Conservation (phyloP, 2,797 vertebrate species). For the Chelmon rostratus region DNA sequence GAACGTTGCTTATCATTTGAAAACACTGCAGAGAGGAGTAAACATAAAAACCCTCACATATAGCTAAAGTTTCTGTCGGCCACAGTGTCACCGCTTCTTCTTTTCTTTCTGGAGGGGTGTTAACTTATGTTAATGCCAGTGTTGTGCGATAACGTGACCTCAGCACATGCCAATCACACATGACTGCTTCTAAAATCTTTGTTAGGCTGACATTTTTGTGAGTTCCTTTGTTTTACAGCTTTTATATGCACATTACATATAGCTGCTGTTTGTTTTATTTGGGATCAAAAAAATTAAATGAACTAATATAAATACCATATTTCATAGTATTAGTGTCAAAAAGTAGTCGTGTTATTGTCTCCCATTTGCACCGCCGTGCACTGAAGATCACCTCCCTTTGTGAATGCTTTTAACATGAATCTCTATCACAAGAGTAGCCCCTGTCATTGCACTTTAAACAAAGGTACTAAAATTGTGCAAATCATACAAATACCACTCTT, state of each 20-base stretch:
- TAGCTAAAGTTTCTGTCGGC: conserved; percentile 24
- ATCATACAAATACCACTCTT: conserved; percentile 76
- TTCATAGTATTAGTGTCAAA: conserved; percentile 73
- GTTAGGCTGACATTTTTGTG: not conserved
- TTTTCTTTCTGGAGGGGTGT: not conserved
- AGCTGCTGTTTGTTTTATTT: conserved; percentile 11
- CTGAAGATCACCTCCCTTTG: conserved; percentile 73
- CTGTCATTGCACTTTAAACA: conserved; percentile 73
- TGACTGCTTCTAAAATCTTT: not conserved
- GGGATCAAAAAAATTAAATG: conserved; percentile 24
- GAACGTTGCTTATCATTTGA: conserved; percentile 61
- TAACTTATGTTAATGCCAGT: not conserved
- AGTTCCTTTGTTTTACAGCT: conserved; percentile 5
- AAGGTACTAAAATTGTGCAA: conserved; percentile 76
- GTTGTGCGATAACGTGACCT: conserved; percentile 4
- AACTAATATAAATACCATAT: conserved; percentile 54
- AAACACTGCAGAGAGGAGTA: conserved; percentile 44
- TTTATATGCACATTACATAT: conserved; percentile 22
- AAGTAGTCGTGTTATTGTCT: conserved; percentile 55
- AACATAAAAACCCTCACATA: conserved; percentile 34
- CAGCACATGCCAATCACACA: conserved; percentile 3
- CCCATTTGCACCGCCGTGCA: conserved; percentile 38
- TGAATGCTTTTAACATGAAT: conserved; percentile 51
- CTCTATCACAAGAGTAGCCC: conserved; percentile 56
- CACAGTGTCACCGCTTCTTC: conserved; percentile 26